Conservation (phyloP, 2,888 invertebrate genomes). For the Parthenolecanium corni region DNA sequence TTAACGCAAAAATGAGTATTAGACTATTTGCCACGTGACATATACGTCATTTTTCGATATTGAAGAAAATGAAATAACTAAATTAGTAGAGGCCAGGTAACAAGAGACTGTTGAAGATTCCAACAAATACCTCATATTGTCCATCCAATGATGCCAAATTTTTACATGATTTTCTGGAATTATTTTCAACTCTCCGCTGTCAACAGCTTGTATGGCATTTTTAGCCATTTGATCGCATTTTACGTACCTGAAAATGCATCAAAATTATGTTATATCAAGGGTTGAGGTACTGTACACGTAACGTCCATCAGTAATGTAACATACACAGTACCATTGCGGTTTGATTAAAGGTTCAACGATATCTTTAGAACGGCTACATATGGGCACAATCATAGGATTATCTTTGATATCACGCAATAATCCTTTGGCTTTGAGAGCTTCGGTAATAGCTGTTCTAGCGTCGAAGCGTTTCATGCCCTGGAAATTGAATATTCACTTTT, state of each 20-base stretch:
- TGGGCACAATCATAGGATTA: slow-evolving; percentile 92
- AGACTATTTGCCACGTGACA: no score
- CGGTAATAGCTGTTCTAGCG: slow-evolving; percentile 69
- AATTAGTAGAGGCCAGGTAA: no score
- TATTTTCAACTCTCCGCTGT: slow-evolving; percentile 68
- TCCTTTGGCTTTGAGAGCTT: slow-evolving; percentile 55
- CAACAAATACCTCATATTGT: slow-evolving; percentile 69
- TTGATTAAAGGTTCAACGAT: slow-evolving; percentile 92
- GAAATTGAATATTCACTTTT: not conserved
- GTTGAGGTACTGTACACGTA: not conserved
- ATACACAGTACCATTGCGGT: slow-evolving; percentile 94
- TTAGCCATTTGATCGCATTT: slow-evolving; percentile 81
- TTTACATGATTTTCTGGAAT: slow-evolving; percentile 83
- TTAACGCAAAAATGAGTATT: no score
- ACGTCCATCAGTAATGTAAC: no score
- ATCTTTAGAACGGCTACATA: slow-evolving; percentile 93
- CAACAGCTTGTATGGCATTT: slow-evolving; percentile 67
- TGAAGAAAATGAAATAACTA: no score
- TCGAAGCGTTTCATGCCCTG: slow-evolving; percentile 84
- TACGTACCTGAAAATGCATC: slow-evolving; percentile 54
- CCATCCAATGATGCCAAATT: slow-evolving; percentile 94
- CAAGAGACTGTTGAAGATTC: no score
- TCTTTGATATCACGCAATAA: slow-evolving; percentile 69
- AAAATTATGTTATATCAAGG: not conserved
- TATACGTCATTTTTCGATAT: no score